phyloP scores from a whole-genome alignment of 2,113 vertebrate genomes.

The Elaphurus davidianus region DNA sequence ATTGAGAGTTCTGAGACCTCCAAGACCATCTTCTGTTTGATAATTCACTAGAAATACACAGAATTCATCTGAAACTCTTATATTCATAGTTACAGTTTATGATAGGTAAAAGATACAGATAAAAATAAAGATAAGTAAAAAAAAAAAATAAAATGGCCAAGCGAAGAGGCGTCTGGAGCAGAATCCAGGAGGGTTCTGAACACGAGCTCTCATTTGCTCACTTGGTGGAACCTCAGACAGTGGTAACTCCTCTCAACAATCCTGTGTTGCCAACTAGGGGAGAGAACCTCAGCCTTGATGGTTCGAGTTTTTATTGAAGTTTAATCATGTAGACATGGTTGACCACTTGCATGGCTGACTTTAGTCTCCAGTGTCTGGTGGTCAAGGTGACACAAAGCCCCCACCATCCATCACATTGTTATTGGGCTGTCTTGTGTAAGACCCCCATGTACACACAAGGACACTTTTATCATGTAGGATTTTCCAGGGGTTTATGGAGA shows the following conservation, averaged over 20 bases:
- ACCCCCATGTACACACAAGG: background rate
- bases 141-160: background rate
- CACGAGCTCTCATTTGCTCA: background rate
- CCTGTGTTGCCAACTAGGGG: background rate
- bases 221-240: fast-evolving
- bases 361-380: background rate
- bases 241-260: background rate
- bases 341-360: background rate
- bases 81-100: background rate
- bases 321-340: background rate
- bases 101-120: background rate
- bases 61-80: background rate
- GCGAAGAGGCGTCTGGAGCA: background rate
- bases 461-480: background rate
- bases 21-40: background rate
- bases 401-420: background rate
- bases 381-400: background rate
- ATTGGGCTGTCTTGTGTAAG: background rate
- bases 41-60: background rate
- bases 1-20: too few relatives aligned
- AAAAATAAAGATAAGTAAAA: background rate
- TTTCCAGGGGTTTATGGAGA: background rate
- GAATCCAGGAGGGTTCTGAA: background rate
- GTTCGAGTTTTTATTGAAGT: background rate
- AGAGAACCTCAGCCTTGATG: background rate